A percentile compares a stretch with the other conserved stretches of the same genome.
Conservation (phyloP, 2,113 vertebrate genomes). For the Cebidichthys violaceus region DNA sequence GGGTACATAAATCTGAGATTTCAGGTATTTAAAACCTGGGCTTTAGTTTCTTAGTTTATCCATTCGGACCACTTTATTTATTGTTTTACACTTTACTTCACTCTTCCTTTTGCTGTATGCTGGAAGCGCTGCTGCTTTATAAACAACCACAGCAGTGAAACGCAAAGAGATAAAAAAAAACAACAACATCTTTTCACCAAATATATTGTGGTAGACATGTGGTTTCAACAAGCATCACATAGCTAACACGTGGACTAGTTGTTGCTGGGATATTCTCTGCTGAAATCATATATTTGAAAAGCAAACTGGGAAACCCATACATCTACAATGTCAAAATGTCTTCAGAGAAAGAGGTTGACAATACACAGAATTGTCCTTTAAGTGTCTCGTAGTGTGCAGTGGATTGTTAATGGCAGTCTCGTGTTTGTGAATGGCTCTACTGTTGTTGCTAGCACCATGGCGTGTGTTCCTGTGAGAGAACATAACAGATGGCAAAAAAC, state of each 20-base stretch:
- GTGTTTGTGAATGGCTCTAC: conserved; percentile 76
- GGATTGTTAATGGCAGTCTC: conserved; percentile 44
- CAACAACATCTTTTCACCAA: background rate
- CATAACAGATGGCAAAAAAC: conserved; percentile 84
- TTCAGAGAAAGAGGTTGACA: conserved; percentile 1
- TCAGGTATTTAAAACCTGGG: background rate
- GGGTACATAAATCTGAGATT: background rate
- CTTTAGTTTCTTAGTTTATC: background rate
- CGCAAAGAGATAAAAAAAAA: background rate
- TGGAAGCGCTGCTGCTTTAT: background rate
- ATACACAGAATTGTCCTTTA: background rate
- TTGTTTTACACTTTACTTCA: background rate
- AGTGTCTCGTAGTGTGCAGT: conserved; percentile 2
- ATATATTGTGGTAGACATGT: background rate
- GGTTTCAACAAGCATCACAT: background rate
- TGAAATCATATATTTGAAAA: background rate
- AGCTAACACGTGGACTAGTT: background rate
- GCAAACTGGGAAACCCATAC: background rate
- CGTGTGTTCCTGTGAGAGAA: conserved; percentile 78
- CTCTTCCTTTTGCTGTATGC: background rate
- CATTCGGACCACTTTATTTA: background rate
- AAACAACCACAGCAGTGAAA: background rate
- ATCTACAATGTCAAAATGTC: background rate
- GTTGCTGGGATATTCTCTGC: background rate
- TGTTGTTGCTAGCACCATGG: conserved; percentile 61